Evolutionary conservation across 2,113 vertebrate species (phyloP).

Genomic region (Irena cyanogastra): DNA sequence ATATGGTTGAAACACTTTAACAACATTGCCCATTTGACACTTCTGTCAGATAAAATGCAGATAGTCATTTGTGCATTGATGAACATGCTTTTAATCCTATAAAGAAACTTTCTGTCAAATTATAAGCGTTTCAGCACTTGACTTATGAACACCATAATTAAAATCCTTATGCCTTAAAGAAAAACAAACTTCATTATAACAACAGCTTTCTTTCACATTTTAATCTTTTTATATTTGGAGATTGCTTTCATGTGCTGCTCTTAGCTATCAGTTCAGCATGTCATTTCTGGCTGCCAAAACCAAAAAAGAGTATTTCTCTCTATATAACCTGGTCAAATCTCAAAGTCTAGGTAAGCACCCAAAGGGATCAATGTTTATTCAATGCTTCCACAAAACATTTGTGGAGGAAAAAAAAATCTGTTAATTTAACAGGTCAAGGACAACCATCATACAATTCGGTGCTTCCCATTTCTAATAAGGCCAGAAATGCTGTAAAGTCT

Average conservation of each 20-base stretch:
- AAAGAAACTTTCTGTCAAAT: conserved; percentile 45
- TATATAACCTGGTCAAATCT: background rate
- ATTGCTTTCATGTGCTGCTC: background rate
- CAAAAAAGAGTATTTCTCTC: background rate
- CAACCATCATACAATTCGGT: background rate
- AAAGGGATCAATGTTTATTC: background rate
- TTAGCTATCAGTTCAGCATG: background rate
- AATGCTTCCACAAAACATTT: background rate
- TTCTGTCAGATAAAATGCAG: conserved; percentile 57
- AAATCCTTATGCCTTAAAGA: conserved; percentile 12
- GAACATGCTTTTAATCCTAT: conserved; percentile 45
- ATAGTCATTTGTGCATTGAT: conserved; percentile 8
- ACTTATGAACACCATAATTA: conserved; percentile 42
- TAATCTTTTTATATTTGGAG: conserved; percentile 15
- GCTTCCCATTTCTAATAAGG: background rate
- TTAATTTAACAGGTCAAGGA: conserved; percentile 1
- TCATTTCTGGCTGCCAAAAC: background rate
- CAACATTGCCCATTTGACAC: conserved; percentile 44
- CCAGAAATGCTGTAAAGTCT: background rate
- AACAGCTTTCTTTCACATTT: background rate
- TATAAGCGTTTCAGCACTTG: conserved; percentile 13
- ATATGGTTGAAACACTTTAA: conserved; percentile 43
- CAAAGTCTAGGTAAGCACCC: background rate
- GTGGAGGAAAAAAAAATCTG: fast-evolving
- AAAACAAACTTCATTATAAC: conserved; percentile 8